These are phyloP conservation scores for Amphibalanus amphitrite DNA, from an alignment of 1,140 invertebrate genomes.

Conservation along the genomic window DNA sequence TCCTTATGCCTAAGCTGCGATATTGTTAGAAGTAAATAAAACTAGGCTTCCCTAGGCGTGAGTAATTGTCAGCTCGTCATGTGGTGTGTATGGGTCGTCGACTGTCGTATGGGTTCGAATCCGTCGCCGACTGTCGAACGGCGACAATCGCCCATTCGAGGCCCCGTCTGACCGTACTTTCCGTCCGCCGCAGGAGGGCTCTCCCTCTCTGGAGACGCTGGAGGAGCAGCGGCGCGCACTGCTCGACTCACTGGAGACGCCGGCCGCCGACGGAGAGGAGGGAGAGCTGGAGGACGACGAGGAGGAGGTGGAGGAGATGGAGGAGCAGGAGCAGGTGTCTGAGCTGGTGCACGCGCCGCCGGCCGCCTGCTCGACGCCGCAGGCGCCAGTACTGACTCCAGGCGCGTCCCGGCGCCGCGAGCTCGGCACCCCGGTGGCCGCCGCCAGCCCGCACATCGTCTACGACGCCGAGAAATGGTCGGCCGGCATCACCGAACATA, in stretches of 20 bases:
- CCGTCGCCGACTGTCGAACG: too few species aligned
- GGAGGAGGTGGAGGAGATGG: not conserved
- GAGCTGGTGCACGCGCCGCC: not conserved
- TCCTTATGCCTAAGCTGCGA: too few species aligned
- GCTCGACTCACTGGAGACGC: not conserved
- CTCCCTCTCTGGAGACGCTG: not conserved
- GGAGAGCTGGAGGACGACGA: not conserved
- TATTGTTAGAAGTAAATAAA: too few species aligned
- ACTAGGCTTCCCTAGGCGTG: too few species aligned
- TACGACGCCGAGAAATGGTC: not conserved
- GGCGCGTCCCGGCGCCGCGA: not conserved
- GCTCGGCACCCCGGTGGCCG: not conserved
- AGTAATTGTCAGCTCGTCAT: too few species aligned
- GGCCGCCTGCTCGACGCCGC: not conserved
- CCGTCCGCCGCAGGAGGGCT: not conserved
- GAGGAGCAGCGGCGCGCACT: not conserved
- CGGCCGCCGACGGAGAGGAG: not conserved
- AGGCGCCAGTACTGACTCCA: not conserved
- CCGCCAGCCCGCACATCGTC: not conserved
- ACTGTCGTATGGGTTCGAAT: too few species aligned
- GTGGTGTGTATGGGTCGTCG: too few species aligned
- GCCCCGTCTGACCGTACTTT: too few species aligned
- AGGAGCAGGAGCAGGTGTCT: not conserved
- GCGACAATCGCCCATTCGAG: too few species aligned
- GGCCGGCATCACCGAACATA: not conserved